Evolutionary conservation across 2,888 invertebrate species (phyloP).

Genomic region (Galeopsomyia nigrocyanea): DNA sequence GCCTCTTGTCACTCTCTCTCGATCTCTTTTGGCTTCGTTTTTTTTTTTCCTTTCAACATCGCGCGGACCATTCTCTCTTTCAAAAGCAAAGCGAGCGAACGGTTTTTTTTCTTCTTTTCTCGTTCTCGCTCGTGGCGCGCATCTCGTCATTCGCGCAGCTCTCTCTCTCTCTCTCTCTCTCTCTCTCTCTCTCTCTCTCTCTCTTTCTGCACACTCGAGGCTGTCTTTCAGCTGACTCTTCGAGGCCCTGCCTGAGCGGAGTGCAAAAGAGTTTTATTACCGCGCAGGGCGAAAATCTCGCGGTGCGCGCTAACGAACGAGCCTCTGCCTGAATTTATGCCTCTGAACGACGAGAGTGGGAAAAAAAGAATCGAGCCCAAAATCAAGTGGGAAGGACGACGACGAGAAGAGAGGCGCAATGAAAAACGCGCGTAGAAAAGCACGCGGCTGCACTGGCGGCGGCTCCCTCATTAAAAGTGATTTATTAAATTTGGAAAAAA

Average conservation of each 20-base stretch:
- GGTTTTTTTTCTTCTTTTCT: conserved; percentile 16
- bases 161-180: too few relatives aligned
- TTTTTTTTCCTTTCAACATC: conserved; percentile 33
- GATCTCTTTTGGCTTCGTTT: conserved; percentile 13
- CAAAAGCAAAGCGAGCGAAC: conserved; percentile 8
- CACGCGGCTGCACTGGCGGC: neutral
- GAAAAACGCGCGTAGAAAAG: conserved; percentile 38
- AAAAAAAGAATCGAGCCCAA: conserved; percentile 26
- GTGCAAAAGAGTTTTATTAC: conserved; percentile 49
- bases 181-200: too few relatives aligned
- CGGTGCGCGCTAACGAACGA: conserved; percentile 44
- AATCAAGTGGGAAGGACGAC: conserved; percentile 34
- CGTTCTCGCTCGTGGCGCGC: neutral
- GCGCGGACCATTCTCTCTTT: conserved; percentile 18
- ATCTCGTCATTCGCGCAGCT: too few relatives aligned
- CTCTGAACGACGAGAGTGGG: conserved; percentile 1
- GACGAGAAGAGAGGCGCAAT: conserved; percentile 18
- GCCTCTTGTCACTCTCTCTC: conserved; percentile 6
- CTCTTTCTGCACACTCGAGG: neutral
- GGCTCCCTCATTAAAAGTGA: conserved; percentile 42
- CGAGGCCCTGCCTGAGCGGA: conserved; percentile 23
- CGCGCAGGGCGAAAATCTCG: conserved; percentile 41
- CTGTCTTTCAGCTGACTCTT: conserved; percentile 26
- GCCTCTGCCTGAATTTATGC: conserved; percentile 38
- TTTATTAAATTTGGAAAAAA: conserved; percentile 40